Evolutionary conservation across 1,140 invertebrate genomes (phyloP), one percentile per base, ranked within the genome.

Genomic region (Macrobrachium nipponense): DNA sequence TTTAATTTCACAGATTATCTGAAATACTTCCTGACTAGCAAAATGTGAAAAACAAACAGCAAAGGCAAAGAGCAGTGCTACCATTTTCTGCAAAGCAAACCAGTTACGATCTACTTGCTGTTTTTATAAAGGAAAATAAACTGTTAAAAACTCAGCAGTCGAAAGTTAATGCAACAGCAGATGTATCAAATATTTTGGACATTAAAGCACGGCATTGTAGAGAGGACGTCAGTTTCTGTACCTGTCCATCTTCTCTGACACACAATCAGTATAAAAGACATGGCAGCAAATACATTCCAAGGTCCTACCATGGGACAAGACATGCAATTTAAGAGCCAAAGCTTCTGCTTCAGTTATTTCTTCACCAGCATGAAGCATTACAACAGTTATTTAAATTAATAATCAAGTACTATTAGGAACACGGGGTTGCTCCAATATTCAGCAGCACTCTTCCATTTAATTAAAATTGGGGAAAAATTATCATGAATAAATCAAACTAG

Each of bases 231-330:
- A 23, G 36, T 23, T 36, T 70, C 68, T 43, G 23, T 70, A 43
- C 23, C 68, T 70, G 68, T 70, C 36, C 68, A 70, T 70, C 68
- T 70, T 70, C 68, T 43, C 68, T 70, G 68, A 15, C 68, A 70
- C 68, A 70, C 68, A 23, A 43, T 70, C 14, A n/a, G 23, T 27
- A 27, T 15, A 68, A 68, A 68, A 68, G 62, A 20, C 66, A 68
- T 68, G n/a, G 20, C 17, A 15, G 66, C n/a, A 20, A 27, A 68
- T 70, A 27, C 15, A 27, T 36, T 70, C 15, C n/a, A 70, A 70
- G 68, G 23, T 70, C 68, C 18, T 27, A 70, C 51, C 51, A 70
- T 70, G 12, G 15, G 14, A 27, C n/a, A n/a, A 27, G 68, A 15
- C 68, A n/a, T n/a, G 23, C 23, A 12, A 27, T 11, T 27, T 43